Evolutionary conservation across 1,140 invertebrate species (phyloP).

Genomic region (Latrodectus geometricus): DNA sequence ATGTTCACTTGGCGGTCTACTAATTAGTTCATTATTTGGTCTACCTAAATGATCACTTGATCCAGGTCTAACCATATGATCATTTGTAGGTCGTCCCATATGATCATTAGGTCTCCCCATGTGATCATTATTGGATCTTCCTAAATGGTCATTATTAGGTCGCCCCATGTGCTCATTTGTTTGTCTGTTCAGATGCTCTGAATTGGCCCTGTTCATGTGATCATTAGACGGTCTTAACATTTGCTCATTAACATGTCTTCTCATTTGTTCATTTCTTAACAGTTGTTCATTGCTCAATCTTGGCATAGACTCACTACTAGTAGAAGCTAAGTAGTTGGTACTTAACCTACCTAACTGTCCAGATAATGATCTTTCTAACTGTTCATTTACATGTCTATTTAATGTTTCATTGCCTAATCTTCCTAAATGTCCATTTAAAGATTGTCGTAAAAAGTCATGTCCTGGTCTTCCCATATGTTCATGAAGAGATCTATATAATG

Average conservation of each 20-base stretch:
- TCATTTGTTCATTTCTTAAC: conserved; percentile 53
- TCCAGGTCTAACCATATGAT: conserved; percentile 27
- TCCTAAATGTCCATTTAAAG: conserved; percentile 49
- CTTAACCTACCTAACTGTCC: conserved; percentile 51
- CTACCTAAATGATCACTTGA: conserved; percentile 44
- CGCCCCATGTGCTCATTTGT: conserved; percentile 22
- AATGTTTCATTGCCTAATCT: conserved; percentile 42
- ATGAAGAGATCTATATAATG: conserved; percentile 42
- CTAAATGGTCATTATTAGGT: conserved; percentile 48
- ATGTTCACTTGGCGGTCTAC: conserved; percentile 17
- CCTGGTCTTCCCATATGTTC: conserved; percentile 56
- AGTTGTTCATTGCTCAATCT: conserved; percentile 54
- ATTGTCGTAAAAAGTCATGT: conserved; percentile 52
- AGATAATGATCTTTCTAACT: conserved; percentile 42
- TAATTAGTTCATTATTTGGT: conserved; percentile 37
- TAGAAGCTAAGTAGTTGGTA: conserved; percentile 41
- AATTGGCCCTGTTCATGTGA: conserved; percentile 21
- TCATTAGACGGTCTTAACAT: conserved; percentile 43
- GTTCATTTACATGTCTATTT: conserved; percentile 49
- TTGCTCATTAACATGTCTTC: conserved; percentile 49
- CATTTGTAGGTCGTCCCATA: conserved; percentile 15
- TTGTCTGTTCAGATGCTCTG: neutral
- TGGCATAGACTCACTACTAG: conserved; percentile 33
- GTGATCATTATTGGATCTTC: conserved; percentile 24
- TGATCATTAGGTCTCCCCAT: conserved; percentile 3